These are phyloP conservation scores for Malurus elegans DNA, from an alignment of 2,113 vertebrate species.

Conservation along the genomic window DNA sequence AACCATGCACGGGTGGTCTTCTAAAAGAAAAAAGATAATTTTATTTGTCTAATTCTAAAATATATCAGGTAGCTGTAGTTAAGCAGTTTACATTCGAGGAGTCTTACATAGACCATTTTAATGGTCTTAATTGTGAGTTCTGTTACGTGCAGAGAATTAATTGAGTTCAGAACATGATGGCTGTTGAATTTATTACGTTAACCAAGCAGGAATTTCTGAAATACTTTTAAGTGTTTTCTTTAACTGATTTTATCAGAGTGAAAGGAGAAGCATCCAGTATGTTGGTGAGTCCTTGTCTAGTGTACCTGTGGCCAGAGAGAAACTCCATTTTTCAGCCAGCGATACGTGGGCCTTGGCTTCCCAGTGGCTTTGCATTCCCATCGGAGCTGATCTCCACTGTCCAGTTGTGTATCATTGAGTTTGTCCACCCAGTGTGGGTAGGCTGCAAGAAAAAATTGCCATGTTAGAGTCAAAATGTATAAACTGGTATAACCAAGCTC, in stretches of 20 bases:
- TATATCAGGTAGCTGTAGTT: not conserved
- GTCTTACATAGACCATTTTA: not conserved
- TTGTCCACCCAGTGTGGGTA: conserved; percentile 90
- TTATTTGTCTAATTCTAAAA: not conserved
- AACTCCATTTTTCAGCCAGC: conserved; percentile 88
- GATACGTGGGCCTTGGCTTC: conserved; percentile 89
- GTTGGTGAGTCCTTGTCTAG: not conserved
- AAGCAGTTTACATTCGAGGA: not conserved
- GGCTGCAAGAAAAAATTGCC: conserved; percentile 71
- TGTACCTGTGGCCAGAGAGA: conserved; percentile 84
- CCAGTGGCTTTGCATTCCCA: conserved; percentile 94
- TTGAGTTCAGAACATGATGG: not conserved
- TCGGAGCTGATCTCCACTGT: conserved; percentile 88
- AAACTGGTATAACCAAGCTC: not conserved
- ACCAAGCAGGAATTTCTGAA: not conserved
- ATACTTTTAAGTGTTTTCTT: not conserved
- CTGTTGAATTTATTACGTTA: not conserved
- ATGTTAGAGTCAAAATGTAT: not conserved
- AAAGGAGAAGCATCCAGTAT: not conserved
- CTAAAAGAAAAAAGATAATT: not conserved
- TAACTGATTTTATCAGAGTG: not conserved
- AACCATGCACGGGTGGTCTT: not conserved
- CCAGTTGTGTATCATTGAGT: conserved; percentile 92
- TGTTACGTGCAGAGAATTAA: not conserved
- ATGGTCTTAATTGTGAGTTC: not conserved